Evolutionary conservation across 2,113 vertebrate genomes (phyloP), one percentile per base, ranked within the genome.

Genomic region (Garra rufa): DNA sequence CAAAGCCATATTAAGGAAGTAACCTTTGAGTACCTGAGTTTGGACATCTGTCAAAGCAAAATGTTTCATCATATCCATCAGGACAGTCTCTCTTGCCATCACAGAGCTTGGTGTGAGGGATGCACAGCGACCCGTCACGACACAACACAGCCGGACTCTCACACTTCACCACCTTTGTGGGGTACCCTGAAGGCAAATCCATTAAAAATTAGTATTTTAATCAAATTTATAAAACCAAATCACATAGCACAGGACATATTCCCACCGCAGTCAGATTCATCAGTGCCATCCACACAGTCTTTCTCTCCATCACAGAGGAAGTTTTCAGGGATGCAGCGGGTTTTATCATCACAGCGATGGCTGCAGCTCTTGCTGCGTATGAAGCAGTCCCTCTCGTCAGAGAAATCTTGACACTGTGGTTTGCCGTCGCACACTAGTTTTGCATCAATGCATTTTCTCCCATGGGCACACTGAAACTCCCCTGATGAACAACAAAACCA

Each of bases 291-390:
- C 28, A 87, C 24, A 67, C 97, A 98, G 92, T 99, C 97, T 0
- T 24, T 84, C 1, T 95, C 94, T n/a, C 96, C 95, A 0, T 98
- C 96, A 6, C 97, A 98, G 1, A 96, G 73, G 92, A 96, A 96
- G 75, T 88, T 95, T 26, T 92, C 87, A 0, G 96, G 96, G 84
- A 98, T 84, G 24, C 97, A 98, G 78, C 92, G 96, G 0, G 88
- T 89, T 34, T 90, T 88, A 1, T 93, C 63, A 0, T 95, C 92
- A 11, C 97, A 98, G 14, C 34, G 95, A 81, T 95, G 84, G 76
- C 93, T 94, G 0, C 97, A 98, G 10, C 91, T 92, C 21, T 91
- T 93, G 0, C 93, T 93, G 78, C 9, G 46, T 55, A 0, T 0
- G 0, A 87, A 92, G 92, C 97, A 98, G 82, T 88, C 85, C 0